Evolutionary conservation across 2,797 vertebrate species (phyloP).

Genomic region (Catostomus latipinnis): DNA sequence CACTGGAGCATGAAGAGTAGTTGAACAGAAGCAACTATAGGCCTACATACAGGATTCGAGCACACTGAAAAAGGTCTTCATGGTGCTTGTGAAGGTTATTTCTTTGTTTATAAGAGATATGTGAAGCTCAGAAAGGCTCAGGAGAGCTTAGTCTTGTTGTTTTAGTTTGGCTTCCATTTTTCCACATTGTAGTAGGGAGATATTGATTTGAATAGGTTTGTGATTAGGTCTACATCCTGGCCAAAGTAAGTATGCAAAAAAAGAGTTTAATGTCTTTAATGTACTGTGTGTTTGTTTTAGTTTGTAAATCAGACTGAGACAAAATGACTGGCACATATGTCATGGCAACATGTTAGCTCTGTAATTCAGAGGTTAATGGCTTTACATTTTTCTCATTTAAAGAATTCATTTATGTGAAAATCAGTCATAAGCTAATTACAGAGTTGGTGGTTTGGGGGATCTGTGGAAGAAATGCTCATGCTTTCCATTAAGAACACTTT

Average conservation of each 20-base stretch:
- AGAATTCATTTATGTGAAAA: constrained; percentile 36
- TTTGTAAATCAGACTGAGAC: constrained; percentile 11
- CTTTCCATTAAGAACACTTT: constrained; percentile 49
- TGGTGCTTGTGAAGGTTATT: too few relatives aligned
- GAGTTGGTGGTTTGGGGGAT: constrained; percentile 39
- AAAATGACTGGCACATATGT: not conserved
- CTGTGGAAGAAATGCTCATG: constrained; percentile 33
- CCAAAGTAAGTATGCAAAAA: not conserved
- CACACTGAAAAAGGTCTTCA: too few relatives aligned
- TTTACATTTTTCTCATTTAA: constrained; percentile 13
- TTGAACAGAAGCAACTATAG: too few relatives aligned
- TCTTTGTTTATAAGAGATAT: constrained; percentile 30
- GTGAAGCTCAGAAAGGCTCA: constrained; percentile 11
- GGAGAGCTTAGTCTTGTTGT: constrained; percentile 19
- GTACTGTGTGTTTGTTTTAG: constrained; percentile 8
- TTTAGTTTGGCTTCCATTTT: constrained; percentile 1
- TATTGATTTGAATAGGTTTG: not conserved
- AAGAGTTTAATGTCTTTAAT: not conserved
- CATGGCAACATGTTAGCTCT: not conserved
- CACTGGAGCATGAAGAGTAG: too few relatives aligned
- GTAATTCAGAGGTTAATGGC: constrained; percentile 2
- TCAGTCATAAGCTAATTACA: constrained; percentile 14
- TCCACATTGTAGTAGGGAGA: constrained; percentile 13
- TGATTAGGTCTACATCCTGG: not conserved
- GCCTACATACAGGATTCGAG: too few relatives aligned